A percentile compares a stretch with the other conserved stretches of the same genome.
phyloP scores from a whole-genome alignment of 1,140 invertebrate species.

The Drosophila setifemur region DNA sequence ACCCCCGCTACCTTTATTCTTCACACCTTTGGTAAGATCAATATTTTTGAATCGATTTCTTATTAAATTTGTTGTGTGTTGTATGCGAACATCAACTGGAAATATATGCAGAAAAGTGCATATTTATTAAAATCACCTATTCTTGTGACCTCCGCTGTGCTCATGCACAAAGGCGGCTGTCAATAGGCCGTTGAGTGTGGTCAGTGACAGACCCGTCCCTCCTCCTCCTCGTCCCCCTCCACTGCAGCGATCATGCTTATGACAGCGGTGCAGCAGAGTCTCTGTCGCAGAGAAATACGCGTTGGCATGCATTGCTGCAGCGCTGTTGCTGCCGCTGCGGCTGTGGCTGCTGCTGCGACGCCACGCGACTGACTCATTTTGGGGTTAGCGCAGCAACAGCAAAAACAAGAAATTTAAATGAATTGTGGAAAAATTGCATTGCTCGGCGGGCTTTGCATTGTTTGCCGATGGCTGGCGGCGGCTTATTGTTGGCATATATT shows the following conservation, averaged over 20 bases:
- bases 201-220: conserved; percentile 72
- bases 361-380: conserved; percentile 69
- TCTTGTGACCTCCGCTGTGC: conserved; percentile 3
- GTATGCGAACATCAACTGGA: no score
- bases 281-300: conserved; percentile 35
- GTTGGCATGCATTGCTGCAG: conserved; percentile 40
- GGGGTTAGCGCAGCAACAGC: conserved; percentile 25
- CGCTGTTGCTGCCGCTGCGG: background rate
- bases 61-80: no score
- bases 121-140: no score
- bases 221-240: no score
- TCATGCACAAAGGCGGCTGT: conserved; percentile 21
- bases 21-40: no score
- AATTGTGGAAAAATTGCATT: conserved; percentile 62
- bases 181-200: conserved; percentile 63
- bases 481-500: background rate
- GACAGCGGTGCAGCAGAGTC: conserved; percentile 38
- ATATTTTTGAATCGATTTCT: no score
- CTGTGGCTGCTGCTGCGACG: conserved; percentile 22
- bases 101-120: no score
- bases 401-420: conserved; percentile 41
- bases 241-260: conserved; percentile 37
- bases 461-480: conserved; percentile 2
- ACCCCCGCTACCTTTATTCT: no score
- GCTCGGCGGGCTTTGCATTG: conserved; percentile 49